Evolutionary conservation across 2,113 vertebrate genomes (phyloP).

Genomic region (Oreochromis spilurus): DNA sequence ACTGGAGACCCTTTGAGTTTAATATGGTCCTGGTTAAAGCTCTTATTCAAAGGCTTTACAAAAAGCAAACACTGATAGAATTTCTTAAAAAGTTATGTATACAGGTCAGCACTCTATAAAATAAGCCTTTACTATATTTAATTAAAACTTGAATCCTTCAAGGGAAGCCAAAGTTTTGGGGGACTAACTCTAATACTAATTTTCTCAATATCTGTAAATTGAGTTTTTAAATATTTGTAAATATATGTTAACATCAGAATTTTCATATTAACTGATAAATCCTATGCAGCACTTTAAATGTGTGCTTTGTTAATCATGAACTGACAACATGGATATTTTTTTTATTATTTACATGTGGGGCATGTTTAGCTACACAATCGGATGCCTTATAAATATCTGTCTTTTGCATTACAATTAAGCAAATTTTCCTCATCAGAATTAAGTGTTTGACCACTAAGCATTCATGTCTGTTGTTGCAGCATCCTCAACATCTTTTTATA

Average conservation of each 20-base stretch:
- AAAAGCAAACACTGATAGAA: neutral
- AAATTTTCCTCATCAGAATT: neutral
- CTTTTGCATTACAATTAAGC: neutral
- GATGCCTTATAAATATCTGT: neutral
- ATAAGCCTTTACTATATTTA: neutral
- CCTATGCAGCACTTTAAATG: neutral
- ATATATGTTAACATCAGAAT: neutral
- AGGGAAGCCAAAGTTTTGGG: neutral
- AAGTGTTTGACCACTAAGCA: neutral
- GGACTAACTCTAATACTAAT: neutral
- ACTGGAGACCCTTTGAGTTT: neutral
- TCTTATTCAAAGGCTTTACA: neutral
- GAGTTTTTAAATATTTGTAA: neutral
- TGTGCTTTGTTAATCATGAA: neutral
- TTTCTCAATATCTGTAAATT: neutral
- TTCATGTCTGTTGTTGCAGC: neutral
- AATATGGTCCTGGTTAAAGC: neutral
- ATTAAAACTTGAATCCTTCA: neutral
- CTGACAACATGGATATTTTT: neutral
- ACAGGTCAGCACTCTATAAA: neutral
- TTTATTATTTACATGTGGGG: neutral
- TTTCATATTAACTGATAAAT: neutral
- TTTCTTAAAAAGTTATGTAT: accelerated
- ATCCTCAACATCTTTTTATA: neutral
- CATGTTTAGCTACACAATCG: neutral